Evolutionary conservation across 2,888 invertebrate species (phyloP).

Genomic region (Melipona bicolor): DNA sequence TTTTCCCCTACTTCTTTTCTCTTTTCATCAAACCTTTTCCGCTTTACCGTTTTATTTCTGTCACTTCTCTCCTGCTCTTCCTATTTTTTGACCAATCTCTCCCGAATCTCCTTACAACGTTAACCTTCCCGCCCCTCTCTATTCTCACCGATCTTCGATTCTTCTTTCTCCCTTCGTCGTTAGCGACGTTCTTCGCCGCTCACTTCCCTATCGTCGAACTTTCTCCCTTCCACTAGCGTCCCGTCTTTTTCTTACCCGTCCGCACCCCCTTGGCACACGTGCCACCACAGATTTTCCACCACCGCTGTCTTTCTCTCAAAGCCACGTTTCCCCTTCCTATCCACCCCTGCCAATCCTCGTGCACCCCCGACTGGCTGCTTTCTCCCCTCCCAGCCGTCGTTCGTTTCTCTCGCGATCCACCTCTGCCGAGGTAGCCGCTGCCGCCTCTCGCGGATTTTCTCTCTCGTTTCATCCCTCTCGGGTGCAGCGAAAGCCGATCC

Average conservation of each 20-base stretch:
- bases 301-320: slow-evolving; percentile 1
- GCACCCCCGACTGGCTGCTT: slow-evolving; percentile 5
- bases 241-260: background rate
- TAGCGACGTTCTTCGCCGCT: slow-evolving; percentile 2
- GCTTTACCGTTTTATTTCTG: background rate
- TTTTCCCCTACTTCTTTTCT: background rate
- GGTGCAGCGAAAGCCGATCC: background rate
- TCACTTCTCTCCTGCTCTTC: background rate
- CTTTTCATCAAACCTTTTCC: background rate
- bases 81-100: background rate
- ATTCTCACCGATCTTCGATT: background rate
- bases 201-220: background rate
- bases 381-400: slow-evolving; percentile 13
- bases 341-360: background rate
- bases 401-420: slow-evolving; percentile 10
- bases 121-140: background rate
- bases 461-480: slow-evolving; percentile 21
- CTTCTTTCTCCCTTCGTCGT: background rate
- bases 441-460: slow-evolving; percentile 12
- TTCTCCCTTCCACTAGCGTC: slow-evolving; percentile 7
- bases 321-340: slow-evolving; percentile 9
- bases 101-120: background rate
- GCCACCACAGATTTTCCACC: slow-evolving; percentile 9
- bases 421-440: background rate
- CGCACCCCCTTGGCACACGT: background rate